Base-by-base conservation (phyloP, 2,797 vertebrate genomes). In the Falco naumanni region DNA sequence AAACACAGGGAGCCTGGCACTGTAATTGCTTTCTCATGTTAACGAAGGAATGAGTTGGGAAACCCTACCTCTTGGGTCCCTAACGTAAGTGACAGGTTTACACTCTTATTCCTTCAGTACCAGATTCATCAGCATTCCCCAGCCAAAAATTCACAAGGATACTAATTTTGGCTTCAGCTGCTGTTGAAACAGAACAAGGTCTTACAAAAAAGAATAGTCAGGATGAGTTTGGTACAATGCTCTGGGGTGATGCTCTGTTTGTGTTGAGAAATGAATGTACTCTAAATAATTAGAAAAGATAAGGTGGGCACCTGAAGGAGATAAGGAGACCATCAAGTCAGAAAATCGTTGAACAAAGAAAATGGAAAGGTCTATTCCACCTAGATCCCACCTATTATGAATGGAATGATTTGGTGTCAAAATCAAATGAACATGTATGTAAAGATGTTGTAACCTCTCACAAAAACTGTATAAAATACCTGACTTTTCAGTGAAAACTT, bases 301-400 rank as follows among this genome's bases (percentile, higher is more conserved):
- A 96, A 98, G 98, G 96, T 98, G 97, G n/a, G n/a, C n/a, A n/a
- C n/a, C n/a, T n/a, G n/a, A n/a, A n/a, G n/a, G n/a, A n/a, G n/a
- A n/a, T n/a, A n/a, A n/a, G n/a, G n/a, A n/a, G n/a, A n/a, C n/a
- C n/a, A n/a, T n/a, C n/a, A n/a, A n/a, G n/a, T n/a, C n/a, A n/a
- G n/a, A n/a, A n/a, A n/a, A n/a, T n/a, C n/a, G n/a, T 97, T 96
- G 98, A 97, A 98, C 97, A 97, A 97, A 96, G 96, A 97, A 94
- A 93, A 95, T 2, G 16, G 31, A 93, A 89, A 97, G 97, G 90
- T 97, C 96, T 34, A 34, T 34, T 34, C 34, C 34, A 34, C 34
- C 34, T 34, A 34, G 34, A 34, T 34, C 34, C 34, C 34, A 34
- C 34, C 34, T 34, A 34, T 34, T 34, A 34, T 34, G 34, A 34